Conservation (phyloP, 2,797 vertebrate genomes). For the Oceanodroma leucorhoa region DNA sequence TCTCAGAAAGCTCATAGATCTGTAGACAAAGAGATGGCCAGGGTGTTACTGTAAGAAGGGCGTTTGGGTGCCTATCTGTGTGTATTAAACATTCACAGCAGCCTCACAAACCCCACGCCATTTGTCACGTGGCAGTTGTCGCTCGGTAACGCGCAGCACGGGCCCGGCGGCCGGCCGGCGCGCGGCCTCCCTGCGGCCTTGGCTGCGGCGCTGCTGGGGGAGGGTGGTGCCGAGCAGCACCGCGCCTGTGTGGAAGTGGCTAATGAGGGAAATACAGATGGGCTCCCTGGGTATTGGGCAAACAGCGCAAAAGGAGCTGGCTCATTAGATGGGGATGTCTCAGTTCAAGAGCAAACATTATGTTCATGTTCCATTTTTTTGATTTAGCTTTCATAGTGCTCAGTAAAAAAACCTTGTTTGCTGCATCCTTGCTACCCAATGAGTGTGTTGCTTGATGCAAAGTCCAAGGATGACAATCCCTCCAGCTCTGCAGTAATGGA, state of each 20-base stretch:
- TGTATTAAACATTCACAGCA: fast-evolving
- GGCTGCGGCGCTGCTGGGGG: fast-evolving
- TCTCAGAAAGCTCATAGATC: not conserved
- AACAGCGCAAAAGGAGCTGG: not conserved
- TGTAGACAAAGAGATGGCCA: not conserved
- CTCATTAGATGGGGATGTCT: not conserved
- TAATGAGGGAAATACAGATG: not conserved
- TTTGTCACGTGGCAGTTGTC: not conserved
- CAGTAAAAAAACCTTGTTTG: not conserved
- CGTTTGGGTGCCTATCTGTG: fast-evolving
- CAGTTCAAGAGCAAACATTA: not conserved
- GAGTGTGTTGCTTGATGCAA: not conserved
- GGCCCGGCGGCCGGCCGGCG: fast-evolving
- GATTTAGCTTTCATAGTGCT: not conserved
- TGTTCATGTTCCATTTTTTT: not conserved
- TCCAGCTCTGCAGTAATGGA: not conserved
- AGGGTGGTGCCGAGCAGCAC: not conserved
- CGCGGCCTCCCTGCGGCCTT: fast-evolving
- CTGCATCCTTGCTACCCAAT: not conserved
- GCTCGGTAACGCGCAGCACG: fast-evolving
- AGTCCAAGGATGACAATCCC: not conserved
- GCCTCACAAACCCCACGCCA: not conserved
- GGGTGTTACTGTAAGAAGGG: not conserved
- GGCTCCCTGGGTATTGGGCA: not conserved
- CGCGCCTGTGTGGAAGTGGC: fast-evolving